Evolutionary conservation across 1,140 invertebrate species (phyloP), one percentile per base, ranked within the genome.

Genomic region (Rhyzopertha dominica): DNA sequence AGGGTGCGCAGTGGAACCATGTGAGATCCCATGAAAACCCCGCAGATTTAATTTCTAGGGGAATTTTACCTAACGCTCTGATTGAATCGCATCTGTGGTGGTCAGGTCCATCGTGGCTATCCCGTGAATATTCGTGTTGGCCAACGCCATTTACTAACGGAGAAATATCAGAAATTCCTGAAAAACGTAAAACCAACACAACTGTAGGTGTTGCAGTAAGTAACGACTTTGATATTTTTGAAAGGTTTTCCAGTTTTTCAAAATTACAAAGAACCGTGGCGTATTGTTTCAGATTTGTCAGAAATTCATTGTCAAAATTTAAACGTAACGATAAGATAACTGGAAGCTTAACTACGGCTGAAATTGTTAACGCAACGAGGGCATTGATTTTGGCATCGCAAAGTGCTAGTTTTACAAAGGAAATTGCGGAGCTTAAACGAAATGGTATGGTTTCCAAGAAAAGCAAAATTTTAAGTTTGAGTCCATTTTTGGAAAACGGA

Each of bases 11-110:
- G 16, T 76, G 71, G 74, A 12, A 29, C 16, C 66, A 75, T 49
- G 61, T 74, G 0, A 25, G 40, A 5, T 56, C 65, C 1, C 29
- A 39, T 13, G 34, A 66, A 1, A 74, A 75, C 53, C 68, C 69
- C 23, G 69, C 68, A 2, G 72, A 76, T 58, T 43, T 54, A 3
- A 39, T 61, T 3, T 70, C 67, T 9, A 42, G 20, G 12, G 53
- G 53, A 10, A 18, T 26, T 9, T 16, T 16, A 10, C 40, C 42
- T 4, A 5, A 14, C 18, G 40, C 62, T 17, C 31, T 64, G 7
- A 31, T 49, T 37, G 26, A 55, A 26, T 35, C 50, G 35, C 19
- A 30, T 0, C 41, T 64, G 3, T 70, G 59, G 63, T 65, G 44
- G 56, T 26, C 66, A 4, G 65, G 66, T 12, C 54, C 60, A 19